Percentiles rank a stretch among this genome's conserved stretches.
Conservation (phyloP, 2,888 invertebrate species). For the Liposcelis brunnea region DNA sequence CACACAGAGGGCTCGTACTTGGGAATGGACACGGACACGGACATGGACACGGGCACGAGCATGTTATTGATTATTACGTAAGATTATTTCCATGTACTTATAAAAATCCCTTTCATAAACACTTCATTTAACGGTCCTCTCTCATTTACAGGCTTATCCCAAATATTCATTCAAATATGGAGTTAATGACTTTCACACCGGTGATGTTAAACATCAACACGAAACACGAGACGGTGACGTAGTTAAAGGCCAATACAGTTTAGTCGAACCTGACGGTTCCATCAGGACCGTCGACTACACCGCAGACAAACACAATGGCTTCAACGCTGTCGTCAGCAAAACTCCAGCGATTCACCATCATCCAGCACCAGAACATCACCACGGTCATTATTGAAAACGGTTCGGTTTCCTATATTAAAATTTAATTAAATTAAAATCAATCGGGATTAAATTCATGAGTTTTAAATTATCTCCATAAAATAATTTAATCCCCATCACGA, state of each 20-base stretch:
- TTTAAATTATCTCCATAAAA: too few relatives aligned
- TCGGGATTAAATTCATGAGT: too few relatives aligned
- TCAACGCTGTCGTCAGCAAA: conserved; percentile 25
- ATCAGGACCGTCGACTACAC: conserved; percentile 26
- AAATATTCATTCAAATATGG: conserved; percentile 27
- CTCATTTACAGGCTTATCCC: conserved; percentile 21
- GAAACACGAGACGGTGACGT: conserved; percentile 26
- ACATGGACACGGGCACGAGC: too few relatives aligned
- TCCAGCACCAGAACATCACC: conserved; percentile 16
- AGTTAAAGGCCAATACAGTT: conserved; percentile 26
- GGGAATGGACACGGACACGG: too few relatives aligned
- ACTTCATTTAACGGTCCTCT: neutral
- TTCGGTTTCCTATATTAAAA: too few relatives aligned
- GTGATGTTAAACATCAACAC: conserved; percentile 25
- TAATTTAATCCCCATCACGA: too few relatives aligned
- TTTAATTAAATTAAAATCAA: too few relatives aligned
- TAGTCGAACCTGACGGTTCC: conserved; percentile 27
- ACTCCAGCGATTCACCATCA: conserved; percentile 17
- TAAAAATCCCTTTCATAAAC: neutral
- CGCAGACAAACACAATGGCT: conserved; percentile 26
- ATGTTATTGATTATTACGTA: too few relatives aligned
- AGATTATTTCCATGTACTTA: too few relatives aligned
- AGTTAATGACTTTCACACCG: conserved; percentile 26
- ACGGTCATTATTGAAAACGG: conserved; percentile 9
- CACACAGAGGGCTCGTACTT: too few relatives aligned